phyloP scores from a whole-genome alignment of 2,888 invertebrate genomes.

The Amorpha juglandis region DNA sequence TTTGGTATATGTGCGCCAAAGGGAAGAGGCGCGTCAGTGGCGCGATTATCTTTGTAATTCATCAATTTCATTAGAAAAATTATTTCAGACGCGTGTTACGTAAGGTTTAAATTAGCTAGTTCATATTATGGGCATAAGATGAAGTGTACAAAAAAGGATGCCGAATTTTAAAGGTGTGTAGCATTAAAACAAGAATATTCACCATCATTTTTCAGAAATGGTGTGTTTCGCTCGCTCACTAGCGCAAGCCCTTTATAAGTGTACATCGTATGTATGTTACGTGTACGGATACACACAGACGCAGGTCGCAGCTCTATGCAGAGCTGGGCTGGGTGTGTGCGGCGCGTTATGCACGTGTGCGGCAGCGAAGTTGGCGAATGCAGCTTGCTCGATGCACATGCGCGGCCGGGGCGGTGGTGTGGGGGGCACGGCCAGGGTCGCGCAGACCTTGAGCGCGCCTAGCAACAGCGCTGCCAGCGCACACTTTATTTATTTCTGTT shows the following conservation, averaged over 20 bases:
- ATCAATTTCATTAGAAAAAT: slow-evolving; percentile 15
- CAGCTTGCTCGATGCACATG: slow-evolving; percentile 70
- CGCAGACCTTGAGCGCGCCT: slow-evolving; percentile 78
- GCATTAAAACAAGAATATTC: slow-evolving; percentile 37
- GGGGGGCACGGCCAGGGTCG: slow-evolving; percentile 71
- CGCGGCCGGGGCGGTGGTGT: slow-evolving; percentile 48
- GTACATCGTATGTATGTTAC: slow-evolving; percentile 34
- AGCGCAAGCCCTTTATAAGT: slow-evolving; percentile 48
- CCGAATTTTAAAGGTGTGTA: slow-evolving; percentile 32
- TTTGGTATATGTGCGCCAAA: neutral
- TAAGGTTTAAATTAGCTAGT: too few species aligned
- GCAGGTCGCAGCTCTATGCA: slow-evolving; percentile 28
- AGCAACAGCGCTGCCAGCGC: slow-evolving; percentile 73
- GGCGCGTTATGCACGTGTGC: slow-evolving; percentile 36
- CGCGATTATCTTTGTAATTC: slow-evolving; percentile 1
- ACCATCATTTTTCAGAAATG: slow-evolving; percentile 30
- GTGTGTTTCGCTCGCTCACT: slow-evolving; percentile 45
- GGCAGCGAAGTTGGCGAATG: slow-evolving; percentile 39
- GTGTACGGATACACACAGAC: slow-evolving; percentile 33
- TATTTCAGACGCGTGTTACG: slow-evolving; percentile 55
- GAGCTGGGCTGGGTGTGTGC: slow-evolving; percentile 31
- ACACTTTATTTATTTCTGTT: slow-evolving; percentile 76
- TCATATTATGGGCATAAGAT: slow-evolving; percentile 46
- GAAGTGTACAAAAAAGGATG: slow-evolving; percentile 27
- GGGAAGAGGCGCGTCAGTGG: neutral